A percentile compares a stretch with the other conserved stretches of the same genome.
phyloP scores from a whole-genome alignment of 2,888 invertebrate genomes.

The Brenthis daphne region DNA sequence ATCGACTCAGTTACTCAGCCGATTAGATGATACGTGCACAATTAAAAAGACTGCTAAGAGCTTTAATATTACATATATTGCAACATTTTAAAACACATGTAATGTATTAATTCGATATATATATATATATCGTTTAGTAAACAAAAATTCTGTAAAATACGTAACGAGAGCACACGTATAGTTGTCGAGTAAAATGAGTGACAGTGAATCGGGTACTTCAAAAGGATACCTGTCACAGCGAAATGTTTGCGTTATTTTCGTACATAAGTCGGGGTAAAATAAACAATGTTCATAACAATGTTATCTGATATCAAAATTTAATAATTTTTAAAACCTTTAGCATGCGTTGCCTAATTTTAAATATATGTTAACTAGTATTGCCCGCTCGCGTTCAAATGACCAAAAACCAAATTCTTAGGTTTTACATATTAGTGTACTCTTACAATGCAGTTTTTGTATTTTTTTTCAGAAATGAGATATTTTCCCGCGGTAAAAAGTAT shows the following conservation, averaged over 20 bases:
- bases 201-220: constrained; percentile 12
- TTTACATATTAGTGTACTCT: no score
- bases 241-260: background rate
- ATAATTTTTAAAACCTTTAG: background rate
- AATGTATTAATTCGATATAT: background rate
- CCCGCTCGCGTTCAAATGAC: no score
- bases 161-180: background rate
- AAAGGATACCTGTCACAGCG: constrained; percentile 7
- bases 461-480: no score
- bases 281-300: background rate
- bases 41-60: no score
- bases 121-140: background rate
- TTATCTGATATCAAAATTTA: background rate
- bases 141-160: background rate
- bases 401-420: no score
- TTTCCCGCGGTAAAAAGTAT: no score
- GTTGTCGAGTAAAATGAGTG: constrained; percentile 8
- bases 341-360: background rate
- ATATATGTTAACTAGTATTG: no score
- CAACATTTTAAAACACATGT: no score
- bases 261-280: background rate
- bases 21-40: no score
- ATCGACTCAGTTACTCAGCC: no score
- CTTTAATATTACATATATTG: no score
- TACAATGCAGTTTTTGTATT: no score